phyloP scores from a whole-genome alignment of 1,140 invertebrate species.

The Trypoxylus dichotomus region DNA sequence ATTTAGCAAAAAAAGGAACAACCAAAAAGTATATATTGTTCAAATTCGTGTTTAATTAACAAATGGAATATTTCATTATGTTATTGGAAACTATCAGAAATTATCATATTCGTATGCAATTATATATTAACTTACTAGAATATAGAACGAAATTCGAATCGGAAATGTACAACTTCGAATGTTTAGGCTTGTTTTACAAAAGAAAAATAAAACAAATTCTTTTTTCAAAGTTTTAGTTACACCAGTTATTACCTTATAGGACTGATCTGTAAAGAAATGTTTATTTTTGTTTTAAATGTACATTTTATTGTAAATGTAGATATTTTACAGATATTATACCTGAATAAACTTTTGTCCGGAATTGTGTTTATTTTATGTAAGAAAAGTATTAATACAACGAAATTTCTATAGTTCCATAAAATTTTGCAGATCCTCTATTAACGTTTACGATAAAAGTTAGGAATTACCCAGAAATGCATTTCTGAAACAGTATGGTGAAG shows the following conservation, averaged over 20 bases:
- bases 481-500: too few relatives aligned
- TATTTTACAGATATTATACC: not conserved
- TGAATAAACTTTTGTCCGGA: not conserved
- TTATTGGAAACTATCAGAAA: not conserved
- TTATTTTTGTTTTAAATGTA: not conserved
- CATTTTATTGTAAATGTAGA: not conserved
- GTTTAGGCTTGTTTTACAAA: too few relatives aligned
- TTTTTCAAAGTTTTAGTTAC: not conserved
- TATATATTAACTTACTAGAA: not conserved
- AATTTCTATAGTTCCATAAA: too few relatives aligned
- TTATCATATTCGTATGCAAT: not conserved
- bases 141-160: not conserved
- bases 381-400: too few relatives aligned
- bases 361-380: not conserved
- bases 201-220: not conserved
- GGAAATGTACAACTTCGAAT: not conserved
- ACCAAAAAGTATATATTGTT: not conserved
- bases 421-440: too few relatives aligned
- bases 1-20: not conserved
- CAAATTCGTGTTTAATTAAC: constrained; percentile 4
- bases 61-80: not conserved
- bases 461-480: too few relatives aligned
- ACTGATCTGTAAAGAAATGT: not conserved
- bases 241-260: not conserved
- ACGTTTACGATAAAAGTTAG: too few relatives aligned